A percentile compares a stretch with the other conserved stretches of the same genome.
phyloP scores from a whole-genome alignment of 2,113 vertebrate genomes.

The Dendrocopos noguchii region DNA sequence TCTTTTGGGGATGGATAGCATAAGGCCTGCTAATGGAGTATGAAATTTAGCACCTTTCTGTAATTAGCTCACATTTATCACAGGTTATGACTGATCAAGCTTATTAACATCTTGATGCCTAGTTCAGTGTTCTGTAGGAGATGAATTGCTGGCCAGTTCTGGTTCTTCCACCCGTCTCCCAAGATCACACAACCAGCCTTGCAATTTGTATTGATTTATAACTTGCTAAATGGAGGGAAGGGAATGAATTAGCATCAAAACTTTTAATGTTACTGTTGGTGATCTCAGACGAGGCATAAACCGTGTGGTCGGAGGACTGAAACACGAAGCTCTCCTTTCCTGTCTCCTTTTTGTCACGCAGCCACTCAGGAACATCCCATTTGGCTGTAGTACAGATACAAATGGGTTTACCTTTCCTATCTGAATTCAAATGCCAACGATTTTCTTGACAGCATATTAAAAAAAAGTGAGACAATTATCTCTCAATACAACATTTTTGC shows the following conservation, averaged over 20 bases:
- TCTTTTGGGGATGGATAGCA: slow-evolving; percentile 46
- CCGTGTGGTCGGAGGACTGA: neutral
- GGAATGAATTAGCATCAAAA: slow-evolving; percentile 21
- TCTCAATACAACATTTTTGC: neutral
- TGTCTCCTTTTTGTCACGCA: neutral
- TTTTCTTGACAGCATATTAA: neutral
- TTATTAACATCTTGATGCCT: slow-evolving; percentile 48
- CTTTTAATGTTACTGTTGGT: slow-evolving; percentile 20
- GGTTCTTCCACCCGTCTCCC: neutral
- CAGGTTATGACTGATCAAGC: slow-evolving; percentile 42
- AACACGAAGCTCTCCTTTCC: neutral
- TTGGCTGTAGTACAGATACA: neutral
- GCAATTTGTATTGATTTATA: slow-evolving; percentile 25
- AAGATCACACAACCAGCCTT: neutral
- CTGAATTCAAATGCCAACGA: neutral
- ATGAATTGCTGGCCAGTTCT: neutral
- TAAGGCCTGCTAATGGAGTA: slow-evolving; percentile 52
- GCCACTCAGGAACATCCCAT: neutral
- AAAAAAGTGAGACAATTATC: neutral
- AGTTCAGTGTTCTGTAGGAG: neutral
- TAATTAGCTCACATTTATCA: slow-evolving; percentile 62
- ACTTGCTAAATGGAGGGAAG: neutral
- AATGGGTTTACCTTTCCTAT: neutral
- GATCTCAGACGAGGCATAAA: slow-evolving; percentile 29
- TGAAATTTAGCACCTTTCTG: slow-evolving; percentile 50